These are phyloP conservation scores for Alexandromys fortis DNA, from an alignment of 2,113 vertebrate genomes.

Conservation along the genomic window DNA sequence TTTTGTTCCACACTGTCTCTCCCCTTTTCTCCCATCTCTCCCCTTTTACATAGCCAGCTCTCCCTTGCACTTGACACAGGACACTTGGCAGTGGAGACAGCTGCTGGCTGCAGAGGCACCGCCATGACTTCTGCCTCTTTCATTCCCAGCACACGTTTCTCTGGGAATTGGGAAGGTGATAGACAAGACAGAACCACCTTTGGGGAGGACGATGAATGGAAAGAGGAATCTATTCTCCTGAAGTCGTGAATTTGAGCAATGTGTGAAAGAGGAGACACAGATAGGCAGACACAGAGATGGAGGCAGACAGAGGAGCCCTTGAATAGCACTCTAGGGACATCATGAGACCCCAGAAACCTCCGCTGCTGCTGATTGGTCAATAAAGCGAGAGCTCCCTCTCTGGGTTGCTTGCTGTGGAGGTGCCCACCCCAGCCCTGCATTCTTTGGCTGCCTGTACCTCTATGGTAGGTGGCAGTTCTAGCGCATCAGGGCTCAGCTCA, in stretches of 20 bases:
- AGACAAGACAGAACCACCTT: not conserved
- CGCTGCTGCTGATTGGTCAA: not conserved
- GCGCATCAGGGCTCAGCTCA: not conserved
- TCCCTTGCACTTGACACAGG: not conserved
- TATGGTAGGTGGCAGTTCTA: not conserved
- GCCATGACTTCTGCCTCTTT: not conserved
- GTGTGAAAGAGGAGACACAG: not conserved
- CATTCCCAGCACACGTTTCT: not conserved
- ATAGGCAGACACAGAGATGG: not conserved
- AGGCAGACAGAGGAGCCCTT: not conserved
- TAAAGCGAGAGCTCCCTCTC: not conserved
- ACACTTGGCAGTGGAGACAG: too few relatives aligned
- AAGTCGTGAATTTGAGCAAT: not conserved
- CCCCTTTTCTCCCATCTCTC: not conserved
- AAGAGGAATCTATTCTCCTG: not conserved
- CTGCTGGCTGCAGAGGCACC: too few relatives aligned
- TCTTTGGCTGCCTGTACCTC: not conserved
- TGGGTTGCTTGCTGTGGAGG: not conserved
- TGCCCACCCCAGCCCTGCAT: not conserved
- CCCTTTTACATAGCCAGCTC: not conserved
- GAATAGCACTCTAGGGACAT: not conserved
- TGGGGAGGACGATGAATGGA: not conserved
- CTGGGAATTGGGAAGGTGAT: not conserved
- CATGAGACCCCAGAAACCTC: not conserved
- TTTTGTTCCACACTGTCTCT: accelerated